phyloP scores from a whole-genome alignment of 2,888 invertebrate species.

The Agonopterix alstromeriana region DNA sequence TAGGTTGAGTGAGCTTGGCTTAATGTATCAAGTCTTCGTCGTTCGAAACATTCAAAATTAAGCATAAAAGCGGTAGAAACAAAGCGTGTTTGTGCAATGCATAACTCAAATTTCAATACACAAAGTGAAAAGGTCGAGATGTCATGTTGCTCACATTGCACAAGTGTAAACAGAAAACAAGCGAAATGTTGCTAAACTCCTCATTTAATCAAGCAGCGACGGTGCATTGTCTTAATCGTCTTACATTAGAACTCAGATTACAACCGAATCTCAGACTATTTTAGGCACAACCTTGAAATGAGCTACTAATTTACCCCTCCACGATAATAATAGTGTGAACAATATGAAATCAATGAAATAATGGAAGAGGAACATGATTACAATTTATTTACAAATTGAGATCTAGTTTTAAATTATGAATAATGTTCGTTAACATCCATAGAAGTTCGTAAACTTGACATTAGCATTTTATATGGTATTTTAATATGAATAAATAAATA shows the following conservation, averaged over 20 bases:
- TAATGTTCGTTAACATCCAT: slow-evolving; percentile 16
- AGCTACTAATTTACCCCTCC: slow-evolving; percentile 34
- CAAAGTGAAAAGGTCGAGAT: slow-evolving; percentile 1
- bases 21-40: slow-evolving; percentile 29
- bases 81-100: slow-evolving; percentile 4
- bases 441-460: slow-evolving; percentile 9
- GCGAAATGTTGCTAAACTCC: slow-evolving; percentile 62
- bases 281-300: slow-evolving; percentile 63
- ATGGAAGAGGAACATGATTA: slow-evolving; percentile 10
- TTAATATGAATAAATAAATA: slow-evolving; percentile 3
- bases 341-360: slow-evolving; percentile 8
- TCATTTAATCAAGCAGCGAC: slow-evolving; percentile 16
- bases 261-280: slow-evolving; percentile 49
- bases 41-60: slow-evolving; percentile 10
- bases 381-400: slow-evolving; percentile 31
- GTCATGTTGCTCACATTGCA: slow-evolving; percentile 20
- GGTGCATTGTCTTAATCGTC: slow-evolving; percentile 5
- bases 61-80: slow-evolving; percentile 4
- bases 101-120: not conserved
- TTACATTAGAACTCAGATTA: slow-evolving; percentile 22
- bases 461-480: not conserved
- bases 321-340: slow-evolving; percentile 17
- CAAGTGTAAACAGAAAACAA: slow-evolving; percentile 22
- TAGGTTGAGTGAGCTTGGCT: not conserved
- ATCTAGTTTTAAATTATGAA: slow-evolving; percentile 24